Conservation (phyloP, 2,797 vertebrate species). For the Sebastes kiyomatsui region DNA sequence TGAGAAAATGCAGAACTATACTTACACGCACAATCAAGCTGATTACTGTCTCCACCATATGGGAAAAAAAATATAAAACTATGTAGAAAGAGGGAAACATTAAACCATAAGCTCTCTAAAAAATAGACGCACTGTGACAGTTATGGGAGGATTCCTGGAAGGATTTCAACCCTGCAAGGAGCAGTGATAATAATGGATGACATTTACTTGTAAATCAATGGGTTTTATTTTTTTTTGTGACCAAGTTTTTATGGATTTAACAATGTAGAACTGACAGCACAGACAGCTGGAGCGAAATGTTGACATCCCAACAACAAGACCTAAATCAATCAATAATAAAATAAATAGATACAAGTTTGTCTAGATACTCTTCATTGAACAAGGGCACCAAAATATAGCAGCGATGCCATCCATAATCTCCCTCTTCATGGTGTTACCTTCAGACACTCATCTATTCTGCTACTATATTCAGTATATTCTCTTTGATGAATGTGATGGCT, state of each 20-base stretch:
- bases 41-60: constrained; percentile 17
- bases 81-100: constrained; percentile 11
- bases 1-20: constrained; percentile 19
- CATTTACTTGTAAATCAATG: constrained; percentile 33
- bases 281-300: background rate
- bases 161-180: constrained; percentile 1
- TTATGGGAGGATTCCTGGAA: constrained; percentile 1
- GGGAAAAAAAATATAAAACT: constrained; percentile 2
- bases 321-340: background rate
- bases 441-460: background rate
- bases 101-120: constrained; percentile 7
- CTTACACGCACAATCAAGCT: constrained; percentile 2
- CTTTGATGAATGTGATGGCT: background rate
- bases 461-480: background rate
- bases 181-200: constrained; percentile 9
- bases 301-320: background rate
- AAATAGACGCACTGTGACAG: constrained; percentile 16
- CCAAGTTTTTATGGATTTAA: constrained; percentile 14
- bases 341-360: background rate
- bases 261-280: background rate
- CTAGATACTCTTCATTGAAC: background rate
- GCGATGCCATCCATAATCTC: background rate
- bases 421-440: background rate
- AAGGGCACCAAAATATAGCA: background rate
- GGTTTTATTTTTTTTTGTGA: background rate